These are phyloP conservation scores for Rhynchonycteris naso DNA, from an alignment of 2,797 vertebrate species.

Conservation along the genomic window DNA sequence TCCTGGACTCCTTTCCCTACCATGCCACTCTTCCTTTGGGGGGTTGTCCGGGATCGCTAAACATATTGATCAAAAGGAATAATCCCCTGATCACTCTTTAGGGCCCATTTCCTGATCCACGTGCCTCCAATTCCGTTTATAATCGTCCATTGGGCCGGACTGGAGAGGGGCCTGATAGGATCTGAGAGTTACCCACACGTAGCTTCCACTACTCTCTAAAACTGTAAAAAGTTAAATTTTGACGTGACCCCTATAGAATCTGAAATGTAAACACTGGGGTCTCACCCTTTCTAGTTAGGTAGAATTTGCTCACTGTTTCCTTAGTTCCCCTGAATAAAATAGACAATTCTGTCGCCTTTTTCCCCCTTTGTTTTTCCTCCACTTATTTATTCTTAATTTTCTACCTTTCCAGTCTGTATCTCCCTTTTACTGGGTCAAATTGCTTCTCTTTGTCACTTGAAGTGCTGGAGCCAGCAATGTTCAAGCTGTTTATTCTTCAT, in stretches of 20 bases:
- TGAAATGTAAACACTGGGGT: not conserved
- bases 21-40: not conserved
- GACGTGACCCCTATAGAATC: conserved; percentile 67
- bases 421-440: not conserved
- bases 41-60: not conserved
- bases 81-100: conserved; percentile 13
- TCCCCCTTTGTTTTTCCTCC: not conserved
- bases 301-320: not conserved
- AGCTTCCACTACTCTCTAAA: not conserved
- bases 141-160: not conserved
- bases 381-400: not conserved
- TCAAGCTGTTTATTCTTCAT: not conserved
- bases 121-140: conserved; percentile 16
- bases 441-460: not conserved
- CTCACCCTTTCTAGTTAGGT: not conserved
- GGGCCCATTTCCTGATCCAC: conserved; percentile 41
- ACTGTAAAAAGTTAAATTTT: conserved; percentile 77
- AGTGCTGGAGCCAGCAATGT: not conserved
- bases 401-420: not conserved
- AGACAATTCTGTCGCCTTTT: not conserved
- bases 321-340: not conserved
- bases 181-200: not conserved
- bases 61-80: conserved; percentile 42
- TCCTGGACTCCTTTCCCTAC: not conserved
- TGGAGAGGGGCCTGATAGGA: not conserved